These are phyloP conservation scores for Neelides folsomi DNA, from an alignment of 2,888 invertebrate species.

Conservation along the genomic window DNA sequence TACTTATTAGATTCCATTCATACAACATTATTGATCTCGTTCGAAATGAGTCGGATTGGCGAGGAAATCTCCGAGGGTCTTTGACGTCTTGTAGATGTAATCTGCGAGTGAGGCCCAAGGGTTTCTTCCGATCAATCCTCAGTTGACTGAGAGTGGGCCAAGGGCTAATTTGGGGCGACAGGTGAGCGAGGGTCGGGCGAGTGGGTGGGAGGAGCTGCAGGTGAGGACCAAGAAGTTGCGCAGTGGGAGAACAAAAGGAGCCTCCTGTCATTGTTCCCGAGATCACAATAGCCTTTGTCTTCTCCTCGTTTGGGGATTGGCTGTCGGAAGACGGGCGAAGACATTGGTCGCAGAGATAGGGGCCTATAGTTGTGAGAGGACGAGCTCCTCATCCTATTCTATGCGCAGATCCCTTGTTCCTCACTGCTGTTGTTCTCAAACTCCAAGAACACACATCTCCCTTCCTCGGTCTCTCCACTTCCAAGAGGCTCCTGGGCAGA, in stretches of 20 bases:
- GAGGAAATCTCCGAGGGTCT: too few species aligned
- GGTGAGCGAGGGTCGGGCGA: background rate
- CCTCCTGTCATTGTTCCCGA: slow-evolving; percentile 16
- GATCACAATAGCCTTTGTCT: slow-evolving; percentile 20
- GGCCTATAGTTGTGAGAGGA: slow-evolving; percentile 7
- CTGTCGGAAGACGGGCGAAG: slow-evolving; percentile 4
- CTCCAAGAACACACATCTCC: too few species aligned
- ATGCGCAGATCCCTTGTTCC: slow-evolving; percentile 22
- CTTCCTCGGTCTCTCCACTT: too few species aligned
- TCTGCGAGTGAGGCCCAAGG: background rate
- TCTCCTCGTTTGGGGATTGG: slow-evolving; percentile 9
- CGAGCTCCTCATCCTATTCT: slow-evolving; percentile 9
- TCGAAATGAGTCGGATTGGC: too few species aligned
- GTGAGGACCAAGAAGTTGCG: too few species aligned
- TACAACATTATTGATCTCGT: too few species aligned
- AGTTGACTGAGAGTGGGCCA: background rate
- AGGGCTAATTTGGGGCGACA: background rate
- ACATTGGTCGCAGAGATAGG: slow-evolving; percentile 12
- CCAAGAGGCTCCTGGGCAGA: too few species aligned
- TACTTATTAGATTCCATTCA: too few species aligned
- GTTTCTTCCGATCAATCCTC: background rate
- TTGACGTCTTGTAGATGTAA: background rate
- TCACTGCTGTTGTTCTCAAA: slow-evolving; percentile 15
- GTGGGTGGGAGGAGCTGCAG: background rate
- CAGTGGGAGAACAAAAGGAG: too few species aligned